phyloP scores from a whole-genome alignment of 2,888 invertebrate species.

The Allolobophora icterica region DNA sequence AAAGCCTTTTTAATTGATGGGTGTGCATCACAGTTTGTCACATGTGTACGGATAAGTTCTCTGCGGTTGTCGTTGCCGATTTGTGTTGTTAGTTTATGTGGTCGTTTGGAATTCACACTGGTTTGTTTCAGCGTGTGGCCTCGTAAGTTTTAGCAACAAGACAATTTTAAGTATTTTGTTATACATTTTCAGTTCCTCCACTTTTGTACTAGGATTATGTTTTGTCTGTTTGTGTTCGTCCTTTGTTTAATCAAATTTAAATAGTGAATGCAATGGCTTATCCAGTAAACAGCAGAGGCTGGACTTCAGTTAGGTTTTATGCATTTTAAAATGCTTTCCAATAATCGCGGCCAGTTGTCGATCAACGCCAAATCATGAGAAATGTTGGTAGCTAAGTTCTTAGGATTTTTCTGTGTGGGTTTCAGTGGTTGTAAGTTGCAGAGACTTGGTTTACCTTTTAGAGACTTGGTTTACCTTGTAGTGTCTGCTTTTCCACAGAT shows the following conservation, averaged over 20 bases:
- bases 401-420: not conserved
- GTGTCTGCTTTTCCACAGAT: not conserved
- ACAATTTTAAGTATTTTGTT: conserved; percentile 17
- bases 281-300: not conserved
- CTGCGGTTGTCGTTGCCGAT: not conserved
- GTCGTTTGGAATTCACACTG: not conserved
- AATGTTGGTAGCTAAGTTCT: not conserved
- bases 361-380: not conserved
- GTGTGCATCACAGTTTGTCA: not conserved
- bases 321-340: not conserved
- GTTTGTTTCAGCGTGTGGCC: not conserved
- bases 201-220: not conserved
- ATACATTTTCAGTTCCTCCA: not conserved
- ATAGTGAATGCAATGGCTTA: not conserved
- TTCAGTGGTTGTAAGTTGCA: conserved; percentile 1
- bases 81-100: not conserved
- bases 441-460: not conserved
- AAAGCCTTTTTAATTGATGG: not conserved
- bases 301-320: not conserved
- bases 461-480: not conserved
- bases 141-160: not conserved
- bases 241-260: not conserved
- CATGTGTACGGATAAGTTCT: too few relatives aligned
- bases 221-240: not conserved
- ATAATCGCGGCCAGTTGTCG: not conserved